Percentiles rank a stretch among this genome's conserved stretches.
Evolutionary conservation across 2,888 invertebrate genomes (phyloP).

Genomic region (Busseola fusca): DNA sequence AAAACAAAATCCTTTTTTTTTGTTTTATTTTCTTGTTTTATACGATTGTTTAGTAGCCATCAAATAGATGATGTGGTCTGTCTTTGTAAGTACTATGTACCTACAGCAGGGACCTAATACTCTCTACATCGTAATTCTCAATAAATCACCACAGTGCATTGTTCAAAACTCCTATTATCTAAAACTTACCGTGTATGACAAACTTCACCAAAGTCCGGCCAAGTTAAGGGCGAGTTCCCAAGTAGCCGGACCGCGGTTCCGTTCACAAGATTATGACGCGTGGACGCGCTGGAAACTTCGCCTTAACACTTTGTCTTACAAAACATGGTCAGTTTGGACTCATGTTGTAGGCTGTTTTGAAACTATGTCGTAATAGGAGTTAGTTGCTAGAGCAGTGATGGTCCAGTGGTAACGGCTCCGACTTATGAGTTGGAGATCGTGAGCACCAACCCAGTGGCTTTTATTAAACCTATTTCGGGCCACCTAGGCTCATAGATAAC

Average conservation of each 20-base stretch:
- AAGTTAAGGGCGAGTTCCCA: slow-evolving; percentile 67
- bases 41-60: too few species aligned
- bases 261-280: slow-evolving; percentile 71
- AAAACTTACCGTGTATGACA: slow-evolving; percentile 57
- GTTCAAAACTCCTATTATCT: slow-evolving; percentile 52
- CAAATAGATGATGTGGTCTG: too few species aligned
- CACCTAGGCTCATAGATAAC: too few species aligned
- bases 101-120: background rate
- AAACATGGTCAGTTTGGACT: slow-evolving; percentile 48
- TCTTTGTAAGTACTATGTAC: too few species aligned
- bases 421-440: too few species aligned
- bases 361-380: slow-evolving; percentile 29
- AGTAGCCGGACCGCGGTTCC: slow-evolving; percentile 66
- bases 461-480: too few species aligned
- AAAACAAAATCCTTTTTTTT: too few species aligned
- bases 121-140: slow-evolving; percentile 35
- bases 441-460: too few species aligned
- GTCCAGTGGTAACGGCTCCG: too few species aligned
- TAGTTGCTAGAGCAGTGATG: background rate
- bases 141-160: slow-evolving; percentile 54
- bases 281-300: slow-evolving; percentile 67
- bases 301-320: slow-evolving; percentile 62
- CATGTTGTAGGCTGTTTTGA: slow-evolving; percentile 29
- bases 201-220: slow-evolving; percentile 57
- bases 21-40: too few species aligned